Base-by-base conservation (phyloP, 2,113 vertebrate genomes). In the Sander lucioperca region DNA sequence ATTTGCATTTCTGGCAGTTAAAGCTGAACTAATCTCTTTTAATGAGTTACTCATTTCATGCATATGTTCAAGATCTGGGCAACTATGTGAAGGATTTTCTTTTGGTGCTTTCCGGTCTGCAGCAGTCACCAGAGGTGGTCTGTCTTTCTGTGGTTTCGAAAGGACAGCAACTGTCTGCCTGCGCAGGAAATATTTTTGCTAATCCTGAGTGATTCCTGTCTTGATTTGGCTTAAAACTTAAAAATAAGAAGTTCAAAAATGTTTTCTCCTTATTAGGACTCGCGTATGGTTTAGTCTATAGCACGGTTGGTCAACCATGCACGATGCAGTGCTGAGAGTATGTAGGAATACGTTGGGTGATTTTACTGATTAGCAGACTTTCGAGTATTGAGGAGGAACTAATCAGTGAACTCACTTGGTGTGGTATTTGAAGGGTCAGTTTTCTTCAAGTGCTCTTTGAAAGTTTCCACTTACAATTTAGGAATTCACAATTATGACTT, bases 331-430 rank as follows among this genome's bases (percentile, higher is more conserved):
- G 58, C n/a, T 50, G 56, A 66, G 64, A 71, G 43, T 21, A 11
- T 25, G 59, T 19, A 18, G 68, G 69, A 64, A 30, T 50, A 16
- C 47, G 62, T 27, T 12, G 16, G 9, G 57, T 33, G 68, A 59
- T 90, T 87, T 82, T 27, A 81, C 72, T 90, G 84, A 91, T 88
- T 78, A 79, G 53, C 15, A 63, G 65, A 63, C 51, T 79, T 84
- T 73, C 8, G 74, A 69, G 21, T 57, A 61, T 16, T 58, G 30
- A 79, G 33, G 36, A 57, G 61, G 79, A 86, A 36, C 47, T 77
- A 88, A 89, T 88, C 80, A 88, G 78, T 67, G 43, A 69, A 16
- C n/a, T 59, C 56, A 64, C 50, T 74, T 58, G 39, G n/a, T 50
- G 16, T 23, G 33, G 9, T 39, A n/a, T 80, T 65, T 48, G 9